Conservation (phyloP, 2,113 vertebrate species). For the Cottus gobio region DNA sequence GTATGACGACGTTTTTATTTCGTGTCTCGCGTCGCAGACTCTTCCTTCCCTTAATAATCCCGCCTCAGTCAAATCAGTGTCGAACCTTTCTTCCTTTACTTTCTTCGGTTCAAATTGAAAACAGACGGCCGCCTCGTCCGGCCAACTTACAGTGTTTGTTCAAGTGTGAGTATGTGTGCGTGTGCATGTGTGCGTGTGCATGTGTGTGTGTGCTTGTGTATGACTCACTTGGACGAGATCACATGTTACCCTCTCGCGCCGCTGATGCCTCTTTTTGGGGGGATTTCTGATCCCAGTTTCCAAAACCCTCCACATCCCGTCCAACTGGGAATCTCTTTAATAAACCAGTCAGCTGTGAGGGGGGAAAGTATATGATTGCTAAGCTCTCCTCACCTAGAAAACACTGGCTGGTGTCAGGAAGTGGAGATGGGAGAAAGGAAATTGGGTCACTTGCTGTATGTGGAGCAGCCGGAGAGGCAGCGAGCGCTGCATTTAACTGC, state of each 20-base stretch:
- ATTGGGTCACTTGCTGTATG: conserved; percentile 78
- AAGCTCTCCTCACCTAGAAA: conserved; percentile 52
- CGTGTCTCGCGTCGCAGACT: conserved; percentile 33
- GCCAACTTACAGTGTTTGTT: conserved; percentile 75
- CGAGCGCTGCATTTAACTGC: conserved; percentile 81
- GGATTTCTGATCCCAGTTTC: conserved; percentile 48
- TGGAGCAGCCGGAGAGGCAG: conserved; percentile 75
- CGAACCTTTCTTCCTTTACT: conserved; percentile 25
- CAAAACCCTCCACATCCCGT: conserved; percentile 29
- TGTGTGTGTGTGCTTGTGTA: conserved; percentile 9
- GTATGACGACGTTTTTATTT: conserved; percentile 35
- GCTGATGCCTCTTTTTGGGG: conserved; percentile 25
- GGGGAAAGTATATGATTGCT: conserved; percentile 34
- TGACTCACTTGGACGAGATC: conserved; percentile 72
- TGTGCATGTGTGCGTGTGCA: not conserved
- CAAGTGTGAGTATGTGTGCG: conserved; percentile 32
- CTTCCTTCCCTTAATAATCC: too few species aligned
- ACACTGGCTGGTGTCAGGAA: conserved; percentile 64
- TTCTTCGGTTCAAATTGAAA: conserved; percentile 71
- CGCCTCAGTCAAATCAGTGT: too few species aligned
- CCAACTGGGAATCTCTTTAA: conserved; percentile 44
- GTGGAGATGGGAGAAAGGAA: conserved; percentile 49
- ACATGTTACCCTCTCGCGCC: conserved; percentile 12
- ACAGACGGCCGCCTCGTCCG: conserved; percentile 61
- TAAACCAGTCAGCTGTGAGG: conserved; percentile 61